Evolutionary conservation across 2,797 vertebrate genomes (phyloP).

Genomic region (Siniperca scherzeri): DNA sequence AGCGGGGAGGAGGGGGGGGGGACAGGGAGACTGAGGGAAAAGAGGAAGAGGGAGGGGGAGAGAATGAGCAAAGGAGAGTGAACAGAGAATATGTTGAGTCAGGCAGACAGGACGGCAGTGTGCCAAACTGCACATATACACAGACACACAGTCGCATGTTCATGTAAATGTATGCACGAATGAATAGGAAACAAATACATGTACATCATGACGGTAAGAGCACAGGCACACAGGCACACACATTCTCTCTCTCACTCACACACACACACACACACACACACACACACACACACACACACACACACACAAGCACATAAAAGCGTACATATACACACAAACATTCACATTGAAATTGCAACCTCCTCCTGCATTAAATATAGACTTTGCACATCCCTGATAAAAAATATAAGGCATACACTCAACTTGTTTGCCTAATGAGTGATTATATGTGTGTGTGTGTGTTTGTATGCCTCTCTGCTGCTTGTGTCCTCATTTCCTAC

Average conservation of each 20-base stretch:
- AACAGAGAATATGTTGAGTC: conserved; percentile 83
- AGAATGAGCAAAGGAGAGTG: conserved; percentile 70
- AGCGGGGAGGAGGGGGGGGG: conserved; percentile 43
- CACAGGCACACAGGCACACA: conserved; percentile 5
- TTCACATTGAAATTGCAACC: conserved; percentile 45
- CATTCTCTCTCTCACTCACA: neutral
- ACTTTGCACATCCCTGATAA: conserved; percentile 79
- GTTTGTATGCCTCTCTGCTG: conserved; percentile 19
- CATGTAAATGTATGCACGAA: conserved; percentile 58
- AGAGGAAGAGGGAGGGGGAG: conserved; percentile 32
- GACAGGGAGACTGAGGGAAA: neutral
- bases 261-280: neutral
- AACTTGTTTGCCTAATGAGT: conserved; percentile 56
- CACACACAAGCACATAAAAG: neutral
- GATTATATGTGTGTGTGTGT: conserved; percentile 35
- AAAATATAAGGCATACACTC: conserved; percentile 67
- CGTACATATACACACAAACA: conserved; percentile 6
- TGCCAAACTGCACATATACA: conserved; percentile 65
- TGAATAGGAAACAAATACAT: conserved; percentile 32
- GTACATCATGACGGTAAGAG: neutral
- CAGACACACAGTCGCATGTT: conserved; percentile 49
- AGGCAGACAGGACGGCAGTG: conserved; percentile 76
- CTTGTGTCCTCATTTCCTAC: conserved; percentile 58
- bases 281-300: conserved; percentile 18
- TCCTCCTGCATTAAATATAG: conserved; percentile 77